These are phyloP conservation scores for Polymixis flavicincta DNA, from an alignment of 2,888 invertebrate genomes.

Conservation along the genomic window DNA sequence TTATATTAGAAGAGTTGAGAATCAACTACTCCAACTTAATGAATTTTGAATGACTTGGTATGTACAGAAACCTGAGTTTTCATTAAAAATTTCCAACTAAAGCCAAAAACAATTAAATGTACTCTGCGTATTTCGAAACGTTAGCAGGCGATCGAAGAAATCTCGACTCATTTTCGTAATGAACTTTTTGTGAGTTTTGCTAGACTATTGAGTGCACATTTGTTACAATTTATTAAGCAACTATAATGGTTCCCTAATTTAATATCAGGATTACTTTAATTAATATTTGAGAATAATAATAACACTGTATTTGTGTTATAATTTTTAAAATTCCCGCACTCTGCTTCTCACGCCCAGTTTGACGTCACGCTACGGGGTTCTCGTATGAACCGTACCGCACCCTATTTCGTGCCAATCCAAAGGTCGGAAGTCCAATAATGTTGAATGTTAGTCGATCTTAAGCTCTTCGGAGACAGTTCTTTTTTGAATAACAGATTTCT, in stretches of 20 bases:
- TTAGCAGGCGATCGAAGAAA: constrained; percentile 57
- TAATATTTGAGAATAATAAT: constrained; percentile 5
- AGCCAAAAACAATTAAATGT: background rate
- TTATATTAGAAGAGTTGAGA: background rate
- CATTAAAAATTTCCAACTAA: background rate
- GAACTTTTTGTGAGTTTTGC: constrained; percentile 21
- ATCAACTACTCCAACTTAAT: background rate
- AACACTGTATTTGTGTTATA: background rate
- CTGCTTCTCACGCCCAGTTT: constrained; percentile 89
- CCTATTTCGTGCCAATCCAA: constrained; percentile 77
- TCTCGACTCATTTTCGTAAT: constrained; percentile 50
- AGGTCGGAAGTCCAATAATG: constrained; percentile 68
- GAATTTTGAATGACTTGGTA: background rate
- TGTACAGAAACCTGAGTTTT: background rate
- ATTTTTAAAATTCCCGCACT: constrained; percentile 78
- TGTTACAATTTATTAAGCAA: background rate
- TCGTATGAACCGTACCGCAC: constrained; percentile 87
- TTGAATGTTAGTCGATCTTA: constrained; percentile 61
- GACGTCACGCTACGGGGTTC: constrained; percentile 90
- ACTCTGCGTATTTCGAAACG: constrained; percentile 50
- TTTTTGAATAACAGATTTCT: constrained; percentile 66
- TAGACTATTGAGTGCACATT: background rate
- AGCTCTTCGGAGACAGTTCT: constrained; percentile 5
- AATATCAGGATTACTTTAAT: background rate
- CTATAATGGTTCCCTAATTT: background rate